Percentiles rank a stretch among this genome's conserved stretches.
Evolutionary conservation across 2,888 invertebrate species (phyloP).

Genomic region (Pemphredon lugubris): DNA sequence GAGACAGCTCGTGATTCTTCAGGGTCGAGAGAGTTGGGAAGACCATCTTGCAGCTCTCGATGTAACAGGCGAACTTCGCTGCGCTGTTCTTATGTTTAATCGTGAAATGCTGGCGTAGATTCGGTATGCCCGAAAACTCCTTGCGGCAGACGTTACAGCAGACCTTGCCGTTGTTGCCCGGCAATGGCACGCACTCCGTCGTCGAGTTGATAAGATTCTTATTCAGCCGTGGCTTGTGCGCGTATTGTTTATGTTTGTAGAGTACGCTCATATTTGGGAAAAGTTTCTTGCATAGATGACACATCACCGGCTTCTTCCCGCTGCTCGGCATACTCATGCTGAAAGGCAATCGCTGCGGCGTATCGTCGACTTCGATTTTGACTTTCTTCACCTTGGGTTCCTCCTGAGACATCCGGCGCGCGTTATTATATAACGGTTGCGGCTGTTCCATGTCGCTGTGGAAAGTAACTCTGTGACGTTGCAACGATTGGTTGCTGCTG

Average conservation of each 20-base stretch:
- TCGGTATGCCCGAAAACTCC: conserved; percentile 83
- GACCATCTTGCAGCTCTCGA: conserved; percentile 77
- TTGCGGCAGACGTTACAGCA: conserved; percentile 84
- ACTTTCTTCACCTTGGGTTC: conserved; percentile 41
- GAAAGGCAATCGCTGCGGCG: neutral
- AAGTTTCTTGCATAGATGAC: conserved; percentile 85
- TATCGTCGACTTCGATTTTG: conserved; percentile 32
- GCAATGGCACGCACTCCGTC: conserved; percentile 70
- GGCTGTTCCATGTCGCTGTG: conserved; percentile 31
- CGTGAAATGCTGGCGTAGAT: conserved; percentile 83
- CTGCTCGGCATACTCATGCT: conserved; percentile 18
- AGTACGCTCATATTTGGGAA: conserved; percentile 85
- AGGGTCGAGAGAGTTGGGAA: conserved; percentile 82
- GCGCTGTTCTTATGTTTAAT: conserved; percentile 82
- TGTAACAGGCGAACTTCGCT: conserved; percentile 51
- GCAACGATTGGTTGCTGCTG: conserved; percentile 77
- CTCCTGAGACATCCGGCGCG: conserved; percentile 12
- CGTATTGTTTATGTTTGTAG: conserved; percentile 84
- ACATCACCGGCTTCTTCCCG: conserved; percentile 80
- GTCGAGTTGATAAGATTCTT: conserved; percentile 26
- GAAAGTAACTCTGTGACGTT: conserved; percentile 49
- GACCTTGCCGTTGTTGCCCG: conserved; percentile 82
- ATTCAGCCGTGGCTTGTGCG: conserved; percentile 81
- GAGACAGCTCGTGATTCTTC: conserved; percentile 82
- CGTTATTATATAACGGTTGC: conserved; percentile 7